Percentiles rank a stretch among this genome's conserved stretches.
Evolutionary conservation across 1,140 invertebrate species (phyloP).

Genomic region (Amyelois transitella): DNA sequence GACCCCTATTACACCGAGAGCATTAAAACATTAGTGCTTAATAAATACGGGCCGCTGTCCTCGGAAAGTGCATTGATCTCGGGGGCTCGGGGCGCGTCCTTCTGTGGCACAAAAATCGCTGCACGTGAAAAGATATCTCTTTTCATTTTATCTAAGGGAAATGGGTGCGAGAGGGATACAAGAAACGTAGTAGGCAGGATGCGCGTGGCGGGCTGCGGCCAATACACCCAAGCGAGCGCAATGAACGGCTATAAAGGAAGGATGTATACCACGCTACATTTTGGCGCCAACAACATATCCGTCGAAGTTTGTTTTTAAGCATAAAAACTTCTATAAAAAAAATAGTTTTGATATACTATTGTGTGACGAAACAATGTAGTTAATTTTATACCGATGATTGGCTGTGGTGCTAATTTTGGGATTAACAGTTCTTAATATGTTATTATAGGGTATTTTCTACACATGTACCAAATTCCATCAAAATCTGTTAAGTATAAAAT

Average conservation of each 20-base stretch:
- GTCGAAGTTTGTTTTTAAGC: conserved; percentile 11
- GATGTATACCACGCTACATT: conserved; percentile 55
- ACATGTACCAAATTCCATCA: too few relatives aligned
- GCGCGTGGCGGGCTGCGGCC: conserved; percentile 64
- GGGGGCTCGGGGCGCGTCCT: conserved; percentile 61
- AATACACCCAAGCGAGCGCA: conserved; percentile 70
- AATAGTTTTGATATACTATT: too few relatives aligned
- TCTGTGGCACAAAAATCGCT: conserved; percentile 69
- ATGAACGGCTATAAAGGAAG: conserved; percentile 66
- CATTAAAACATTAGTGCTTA: conserved; percentile 38
- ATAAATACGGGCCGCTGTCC: conserved; percentile 66
- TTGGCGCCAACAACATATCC: conserved; percentile 65
- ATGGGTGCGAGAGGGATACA: conserved; percentile 47
- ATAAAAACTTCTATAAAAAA: not conserved
- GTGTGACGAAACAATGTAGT: too few relatives aligned
- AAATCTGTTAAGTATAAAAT: too few relatives aligned
- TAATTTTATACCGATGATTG: too few relatives aligned
- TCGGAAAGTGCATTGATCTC: conserved; percentile 73
- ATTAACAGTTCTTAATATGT: too few relatives aligned
- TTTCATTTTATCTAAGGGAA: conserved; percentile 28
- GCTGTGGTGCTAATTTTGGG: too few relatives aligned
- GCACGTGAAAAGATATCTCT: conserved; percentile 59
- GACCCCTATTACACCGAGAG: conserved; percentile 42
- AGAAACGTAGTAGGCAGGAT: conserved; percentile 66
- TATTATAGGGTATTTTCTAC: too few relatives aligned